These are phyloP conservation scores for Scaptomyza reducta DNA, from an alignment of 2,888 invertebrate species.

Conservation along the genomic window DNA sequence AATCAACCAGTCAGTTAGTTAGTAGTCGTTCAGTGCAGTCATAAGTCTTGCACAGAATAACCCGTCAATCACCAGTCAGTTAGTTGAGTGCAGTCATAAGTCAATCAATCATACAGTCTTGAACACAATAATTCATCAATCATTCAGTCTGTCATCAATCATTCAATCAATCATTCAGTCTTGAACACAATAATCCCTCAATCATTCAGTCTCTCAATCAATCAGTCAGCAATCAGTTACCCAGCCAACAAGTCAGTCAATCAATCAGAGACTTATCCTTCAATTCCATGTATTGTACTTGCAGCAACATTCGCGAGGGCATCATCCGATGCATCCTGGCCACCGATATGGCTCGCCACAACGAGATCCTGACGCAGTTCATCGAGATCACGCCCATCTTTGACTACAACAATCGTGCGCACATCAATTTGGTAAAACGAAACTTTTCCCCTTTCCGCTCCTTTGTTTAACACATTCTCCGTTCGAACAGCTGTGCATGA, in stretches of 20 bases:
- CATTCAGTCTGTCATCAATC: neutral
- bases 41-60: neutral
- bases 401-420: conserved; percentile 88
- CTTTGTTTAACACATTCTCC: no score
- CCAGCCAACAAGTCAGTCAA: neutral
- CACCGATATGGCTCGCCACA: conserved; percentile 92
- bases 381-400: conserved; percentile 88
- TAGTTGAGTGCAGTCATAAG: no score
- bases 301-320: conserved; percentile 89
- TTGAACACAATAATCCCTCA: neutral
- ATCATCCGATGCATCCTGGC: conserved; percentile 91
- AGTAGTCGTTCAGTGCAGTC: neutral
- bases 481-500: conserved; percentile 88
- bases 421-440: conserved; percentile 88
- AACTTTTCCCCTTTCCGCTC: no score
- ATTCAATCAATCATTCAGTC: neutral
- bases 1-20: no score
- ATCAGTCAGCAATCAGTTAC: neutral
- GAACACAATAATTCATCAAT: no score
- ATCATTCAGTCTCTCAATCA: neutral
- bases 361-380: conserved; percentile 90
- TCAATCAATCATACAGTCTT: neutral
- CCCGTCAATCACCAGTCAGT: neutral
- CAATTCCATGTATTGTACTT: conserved; percentile 71
- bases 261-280: neutral